Evolutionary conservation across 2,113 vertebrate species (phyloP).

Genomic region (Rhea americana): DNA sequence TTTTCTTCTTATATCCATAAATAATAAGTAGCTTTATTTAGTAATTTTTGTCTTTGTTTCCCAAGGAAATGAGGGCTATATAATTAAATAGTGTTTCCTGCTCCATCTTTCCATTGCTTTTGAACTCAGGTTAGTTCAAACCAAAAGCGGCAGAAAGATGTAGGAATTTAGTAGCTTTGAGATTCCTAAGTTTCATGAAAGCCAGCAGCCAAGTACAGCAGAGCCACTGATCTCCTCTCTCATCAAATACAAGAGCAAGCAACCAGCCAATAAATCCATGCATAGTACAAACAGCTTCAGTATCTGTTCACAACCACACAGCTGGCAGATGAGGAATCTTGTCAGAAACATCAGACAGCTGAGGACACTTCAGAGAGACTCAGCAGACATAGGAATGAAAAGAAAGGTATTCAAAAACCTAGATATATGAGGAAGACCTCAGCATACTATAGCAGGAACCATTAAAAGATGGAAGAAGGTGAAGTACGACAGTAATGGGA

Average conservation of each 20-base stretch:
- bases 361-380: background rate
- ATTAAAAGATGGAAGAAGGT: background rate
- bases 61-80: background rate
- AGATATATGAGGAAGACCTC: background rate
- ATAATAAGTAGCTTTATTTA: background rate
- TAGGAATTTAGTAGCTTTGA: background rate
- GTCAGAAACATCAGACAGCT: background rate
- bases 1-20: background rate
- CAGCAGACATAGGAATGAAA: background rate
- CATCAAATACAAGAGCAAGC: background rate
- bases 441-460: background rate
- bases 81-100: background rate
- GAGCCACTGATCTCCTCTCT: background rate
- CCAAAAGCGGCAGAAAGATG: background rate
- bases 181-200: background rate
- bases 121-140: background rate
- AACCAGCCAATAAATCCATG: background rate
- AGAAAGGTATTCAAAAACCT: background rate
- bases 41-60: background rate
- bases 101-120: background rate
- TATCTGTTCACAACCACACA: background rate
- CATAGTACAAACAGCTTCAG: background rate
- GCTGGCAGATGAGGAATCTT: background rate
- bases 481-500: background rate
- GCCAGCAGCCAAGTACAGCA: background rate